Percentiles rank a stretch among this genome's conserved stretches.
Evolutionary conservation across 1,140 invertebrate species (phyloP).

Genomic region (Leptoteleia sp.): DNA sequence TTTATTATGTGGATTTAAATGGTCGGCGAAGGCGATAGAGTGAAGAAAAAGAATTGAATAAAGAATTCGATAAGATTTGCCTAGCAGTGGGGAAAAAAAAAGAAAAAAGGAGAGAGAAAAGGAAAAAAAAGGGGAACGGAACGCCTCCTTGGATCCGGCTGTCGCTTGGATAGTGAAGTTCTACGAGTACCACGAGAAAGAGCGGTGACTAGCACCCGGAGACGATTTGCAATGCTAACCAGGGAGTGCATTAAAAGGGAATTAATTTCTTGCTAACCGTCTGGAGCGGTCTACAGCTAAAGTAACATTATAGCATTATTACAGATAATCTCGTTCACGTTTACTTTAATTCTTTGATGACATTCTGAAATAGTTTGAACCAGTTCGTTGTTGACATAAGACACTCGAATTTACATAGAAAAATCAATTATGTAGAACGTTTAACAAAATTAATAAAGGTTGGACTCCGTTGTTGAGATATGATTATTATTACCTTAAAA

Average conservation of each 20-base stretch:
- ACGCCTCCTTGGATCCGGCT: conserved; percentile 47
- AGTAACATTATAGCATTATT: conserved; percentile 70
- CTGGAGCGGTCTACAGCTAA: conserved; percentile 71
- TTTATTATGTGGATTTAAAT: no score
- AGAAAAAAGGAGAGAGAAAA: conserved; percentile 42
- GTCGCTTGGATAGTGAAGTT: conserved; percentile 49
- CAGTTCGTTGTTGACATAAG: conserved; percentile 32
- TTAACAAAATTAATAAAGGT: not conserved
- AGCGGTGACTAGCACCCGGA: conserved; percentile 58
- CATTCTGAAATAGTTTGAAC: conserved; percentile 51
- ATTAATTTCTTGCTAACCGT: conserved; percentile 80
- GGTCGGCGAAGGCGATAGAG: no score
- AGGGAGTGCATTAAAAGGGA: conserved; percentile 79
- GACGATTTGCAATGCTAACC: conserved; percentile 79
- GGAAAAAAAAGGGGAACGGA: conserved; percentile 47
- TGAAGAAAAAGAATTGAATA: no score
- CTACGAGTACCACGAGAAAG: conserved; percentile 60
- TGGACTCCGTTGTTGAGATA: no score
- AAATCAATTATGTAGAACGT: conserved; percentile 12
- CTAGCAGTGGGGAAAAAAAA: conserved; percentile 32
- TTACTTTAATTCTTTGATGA: conserved; percentile 66
- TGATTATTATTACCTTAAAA: no score
- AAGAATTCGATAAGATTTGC: no score
- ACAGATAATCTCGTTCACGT: conserved; percentile 73
- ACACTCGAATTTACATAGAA: conserved; percentile 19